Conservation (phyloP, 2,797 vertebrate species). For the Echiichthys vipera region DNA sequence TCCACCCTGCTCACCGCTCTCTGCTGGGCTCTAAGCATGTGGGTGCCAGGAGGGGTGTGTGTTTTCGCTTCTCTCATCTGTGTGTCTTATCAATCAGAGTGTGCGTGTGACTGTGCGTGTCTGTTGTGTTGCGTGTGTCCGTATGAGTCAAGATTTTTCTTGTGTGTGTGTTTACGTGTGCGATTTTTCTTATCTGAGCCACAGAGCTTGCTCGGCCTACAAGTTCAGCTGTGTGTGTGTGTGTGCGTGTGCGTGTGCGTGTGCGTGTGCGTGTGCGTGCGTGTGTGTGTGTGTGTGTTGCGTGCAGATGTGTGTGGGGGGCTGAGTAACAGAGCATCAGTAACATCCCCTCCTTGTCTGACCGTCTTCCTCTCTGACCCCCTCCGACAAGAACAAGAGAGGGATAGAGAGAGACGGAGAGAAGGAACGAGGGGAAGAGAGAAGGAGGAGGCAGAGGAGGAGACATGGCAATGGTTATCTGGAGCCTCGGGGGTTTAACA, state of each 20-base stretch:
- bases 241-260: slow-evolving; percentile 9
- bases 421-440: slow-evolving; percentile 26
- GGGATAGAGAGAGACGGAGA: slow-evolving; percentile 52
- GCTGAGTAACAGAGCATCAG: slow-evolving; percentile 81
- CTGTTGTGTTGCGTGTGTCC: neutral
- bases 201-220: slow-evolving; percentile 4
- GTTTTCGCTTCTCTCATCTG: slow-evolving; percentile 63
- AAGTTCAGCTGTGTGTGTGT: slow-evolving; percentile 33
- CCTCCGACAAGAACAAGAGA: slow-evolving; percentile 72
- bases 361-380: slow-evolving; percentile 75
- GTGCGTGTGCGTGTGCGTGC: slow-evolving; percentile 8
- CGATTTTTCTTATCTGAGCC: slow-evolving; percentile 9
- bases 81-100: slow-evolving; percentile 84
- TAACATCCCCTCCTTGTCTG: slow-evolving; percentile 80
- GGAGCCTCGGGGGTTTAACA: slow-evolving; percentile 67
- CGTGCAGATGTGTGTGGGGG: slow-evolving; percentile 12
- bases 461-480: slow-evolving; percentile 67
- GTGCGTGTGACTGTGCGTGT: slow-evolving; percentile 28
- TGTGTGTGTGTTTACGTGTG: neutral
- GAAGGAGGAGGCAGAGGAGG: slow-evolving; percentile 52
- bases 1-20: slow-evolving; percentile 80
- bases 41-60: slow-evolving; percentile 85
- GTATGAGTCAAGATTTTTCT: no score
- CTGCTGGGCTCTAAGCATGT: slow-evolving; percentile 66
- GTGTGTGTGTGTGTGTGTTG: slow-evolving; percentile 35